phyloP scores from a whole-genome alignment of 2,888 invertebrate species.

The Drosophila greeni region DNA sequence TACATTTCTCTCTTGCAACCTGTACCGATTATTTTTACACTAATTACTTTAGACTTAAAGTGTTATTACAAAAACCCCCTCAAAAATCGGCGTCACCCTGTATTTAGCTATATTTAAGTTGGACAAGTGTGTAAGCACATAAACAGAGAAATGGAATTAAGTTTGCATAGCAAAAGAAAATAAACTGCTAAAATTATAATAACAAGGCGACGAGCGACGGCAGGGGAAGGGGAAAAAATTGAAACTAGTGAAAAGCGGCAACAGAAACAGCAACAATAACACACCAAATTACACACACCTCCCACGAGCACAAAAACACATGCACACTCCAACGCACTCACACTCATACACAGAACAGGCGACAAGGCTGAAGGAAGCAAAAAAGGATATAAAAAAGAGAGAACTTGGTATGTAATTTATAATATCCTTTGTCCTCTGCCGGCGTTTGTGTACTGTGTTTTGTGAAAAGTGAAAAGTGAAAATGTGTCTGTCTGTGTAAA shows the following conservation, averaged over 20 bases:
- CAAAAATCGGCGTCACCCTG: slow-evolving; percentile 53
- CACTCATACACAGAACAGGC: slow-evolving; percentile 14
- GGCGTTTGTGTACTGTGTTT: slow-evolving; percentile 54
- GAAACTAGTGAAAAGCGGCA: slow-evolving; percentile 55
- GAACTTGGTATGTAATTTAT: slow-evolving; percentile 68
- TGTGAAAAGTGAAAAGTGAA: slow-evolving; percentile 76
- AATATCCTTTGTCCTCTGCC: slow-evolving; percentile 68
- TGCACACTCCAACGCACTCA: slow-evolving; percentile 7
- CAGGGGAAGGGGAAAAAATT: slow-evolving; percentile 34
- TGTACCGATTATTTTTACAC: too few relatives aligned
- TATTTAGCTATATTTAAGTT: slow-evolving; percentile 59
- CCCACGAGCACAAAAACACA: slow-evolving; percentile 24
- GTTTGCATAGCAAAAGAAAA: slow-evolving; percentile 73
- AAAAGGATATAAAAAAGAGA: slow-evolving; percentile 22
- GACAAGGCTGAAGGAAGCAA: slow-evolving; percentile 42
- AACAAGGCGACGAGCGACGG: slow-evolving; percentile 47
- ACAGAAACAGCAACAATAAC: slow-evolving; percentile 35
- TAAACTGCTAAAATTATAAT: slow-evolving; percentile 73
- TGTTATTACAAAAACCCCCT: too few relatives aligned
- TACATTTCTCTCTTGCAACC: too few relatives aligned
- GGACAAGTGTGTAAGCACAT: slow-evolving; percentile 72
- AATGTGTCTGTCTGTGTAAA: slow-evolving; percentile 45
- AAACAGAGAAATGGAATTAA: slow-evolving; percentile 76
- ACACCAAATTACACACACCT: slow-evolving; percentile 38
- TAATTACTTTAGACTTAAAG: too few relatives aligned